phyloP scores from a whole-genome alignment of 2,113 vertebrate genomes.

The Hypocryptadius cinnamomeus region DNA sequence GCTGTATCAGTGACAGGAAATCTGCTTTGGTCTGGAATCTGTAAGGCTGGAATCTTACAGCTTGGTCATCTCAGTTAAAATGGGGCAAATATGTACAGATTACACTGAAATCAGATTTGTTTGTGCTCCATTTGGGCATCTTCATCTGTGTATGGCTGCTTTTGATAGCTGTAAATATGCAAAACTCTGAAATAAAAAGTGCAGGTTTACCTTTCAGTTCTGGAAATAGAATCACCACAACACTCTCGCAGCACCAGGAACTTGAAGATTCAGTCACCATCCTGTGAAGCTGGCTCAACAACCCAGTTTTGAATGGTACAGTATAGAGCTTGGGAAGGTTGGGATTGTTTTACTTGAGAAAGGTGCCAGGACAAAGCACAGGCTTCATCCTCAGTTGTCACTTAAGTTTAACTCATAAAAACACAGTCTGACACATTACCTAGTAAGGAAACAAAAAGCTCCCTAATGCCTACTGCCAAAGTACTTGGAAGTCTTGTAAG shows the following conservation, averaged over 20 bases:
- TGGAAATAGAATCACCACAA: not conserved
- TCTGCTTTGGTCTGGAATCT: not conserved
- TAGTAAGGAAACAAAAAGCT: not conserved
- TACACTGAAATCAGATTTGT: not conserved
- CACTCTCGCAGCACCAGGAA: fast-evolving
- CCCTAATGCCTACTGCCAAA: not conserved
- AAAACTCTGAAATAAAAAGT: not conserved
- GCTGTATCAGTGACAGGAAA: not conserved
- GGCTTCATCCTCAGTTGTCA: not conserved
- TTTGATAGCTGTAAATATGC: not conserved
- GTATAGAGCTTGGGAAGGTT: not conserved
- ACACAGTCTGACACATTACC: not conserved
- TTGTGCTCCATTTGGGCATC: not conserved
- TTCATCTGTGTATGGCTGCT: not conserved
- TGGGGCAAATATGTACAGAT: fast-evolving
- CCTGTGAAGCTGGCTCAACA: not conserved
- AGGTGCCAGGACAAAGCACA: not conserved
- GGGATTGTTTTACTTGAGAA: not conserved
- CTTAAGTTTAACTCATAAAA: not conserved
- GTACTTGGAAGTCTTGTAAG: not conserved
- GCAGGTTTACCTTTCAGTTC: not conserved
- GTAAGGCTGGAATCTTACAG: not conserved
- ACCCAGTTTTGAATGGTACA: not conserved
- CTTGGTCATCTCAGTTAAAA: not conserved
- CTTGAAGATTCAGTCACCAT: not conserved